phyloP scores from a whole-genome alignment of 2,888 invertebrate genomes.

The Bruchidius siliquastri region DNA sequence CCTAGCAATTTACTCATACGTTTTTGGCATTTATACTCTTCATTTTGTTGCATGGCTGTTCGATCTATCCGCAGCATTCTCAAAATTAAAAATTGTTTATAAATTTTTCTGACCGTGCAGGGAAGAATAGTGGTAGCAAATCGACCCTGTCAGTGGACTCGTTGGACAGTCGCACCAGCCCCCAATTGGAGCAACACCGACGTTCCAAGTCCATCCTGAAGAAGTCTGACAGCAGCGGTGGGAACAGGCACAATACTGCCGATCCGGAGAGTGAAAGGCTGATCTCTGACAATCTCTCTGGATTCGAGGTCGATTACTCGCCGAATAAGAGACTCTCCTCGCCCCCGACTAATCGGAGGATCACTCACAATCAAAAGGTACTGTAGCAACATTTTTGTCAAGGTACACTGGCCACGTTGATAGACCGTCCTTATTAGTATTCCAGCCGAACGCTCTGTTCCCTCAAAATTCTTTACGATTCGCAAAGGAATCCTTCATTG shows the following conservation, averaged over 20 bases:
- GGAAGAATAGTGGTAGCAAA: constrained; percentile 57
- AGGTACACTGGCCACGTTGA: too few relatives aligned
- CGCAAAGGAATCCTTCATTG: too few relatives aligned
- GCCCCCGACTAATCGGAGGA: constrained; percentile 37
- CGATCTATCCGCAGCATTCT: too few relatives aligned
- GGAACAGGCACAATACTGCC: constrained; percentile 36
- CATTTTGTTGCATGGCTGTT: too few relatives aligned
- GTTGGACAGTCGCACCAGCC: constrained; percentile 57
- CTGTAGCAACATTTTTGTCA: too few relatives aligned
- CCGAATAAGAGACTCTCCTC: constrained; percentile 41
- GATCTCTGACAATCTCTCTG: constrained; percentile 62
- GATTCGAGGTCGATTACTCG: constrained; percentile 50
- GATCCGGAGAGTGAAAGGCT: constrained; percentile 75
- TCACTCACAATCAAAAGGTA: constrained; percentile 25
- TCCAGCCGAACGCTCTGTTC: too few relatives aligned
- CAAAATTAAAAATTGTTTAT: too few relatives aligned
- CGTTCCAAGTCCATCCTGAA: constrained; percentile 73
- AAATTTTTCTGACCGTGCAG: constrained; percentile 27
- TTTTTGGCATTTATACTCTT: too few relatives aligned
- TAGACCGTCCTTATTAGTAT: too few relatives aligned
- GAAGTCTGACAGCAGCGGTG: constrained; percentile 61
- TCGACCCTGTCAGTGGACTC: constrained; percentile 67
- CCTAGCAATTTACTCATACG: too few relatives aligned
- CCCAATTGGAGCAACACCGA: constrained; percentile 61
- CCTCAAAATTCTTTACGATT: too few relatives aligned